Evolutionary conservation across 2,113 vertebrate species (phyloP).

Genomic region (Fukomys damarensis): DNA sequence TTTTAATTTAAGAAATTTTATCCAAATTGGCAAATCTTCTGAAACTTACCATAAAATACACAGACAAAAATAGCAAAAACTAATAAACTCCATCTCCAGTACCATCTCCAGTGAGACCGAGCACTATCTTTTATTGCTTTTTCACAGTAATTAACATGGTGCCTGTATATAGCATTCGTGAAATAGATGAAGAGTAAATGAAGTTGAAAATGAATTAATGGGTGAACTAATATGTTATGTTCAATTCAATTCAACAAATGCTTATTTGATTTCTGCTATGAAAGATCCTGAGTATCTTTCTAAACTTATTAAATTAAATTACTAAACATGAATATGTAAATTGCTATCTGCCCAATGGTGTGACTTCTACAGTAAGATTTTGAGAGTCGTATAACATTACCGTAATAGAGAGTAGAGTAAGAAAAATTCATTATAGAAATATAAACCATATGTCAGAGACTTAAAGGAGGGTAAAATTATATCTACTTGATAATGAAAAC

Average conservation of each 20-base stretch:
- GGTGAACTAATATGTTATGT: neutral
- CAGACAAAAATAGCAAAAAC: neutral
- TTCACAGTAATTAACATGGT: neutral
- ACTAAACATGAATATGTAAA: neutral
- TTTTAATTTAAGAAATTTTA: neutral
- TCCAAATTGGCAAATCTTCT: neutral
- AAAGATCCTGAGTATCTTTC: neutral
- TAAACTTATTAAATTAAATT: neutral
- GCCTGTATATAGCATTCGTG: neutral
- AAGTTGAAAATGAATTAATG: neutral
- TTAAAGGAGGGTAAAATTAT: neutral
- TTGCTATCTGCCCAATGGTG: neutral
- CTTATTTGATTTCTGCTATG: neutral
- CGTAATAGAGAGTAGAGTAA: neutral
- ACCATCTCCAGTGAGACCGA: neutral
- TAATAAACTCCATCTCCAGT: neutral
- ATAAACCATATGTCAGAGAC: neutral
- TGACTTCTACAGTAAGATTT: neutral
- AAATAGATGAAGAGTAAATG: neutral
- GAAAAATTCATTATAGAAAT: neutral
- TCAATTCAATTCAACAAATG: constrained; percentile 5
- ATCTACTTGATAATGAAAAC: neutral
- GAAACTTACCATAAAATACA: neutral
- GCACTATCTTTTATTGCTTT: neutral
- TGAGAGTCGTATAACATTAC: neutral